Evolutionary conservation across 2,888 invertebrate species (phyloP).

Genomic region (Rhingia campestris): DNA sequence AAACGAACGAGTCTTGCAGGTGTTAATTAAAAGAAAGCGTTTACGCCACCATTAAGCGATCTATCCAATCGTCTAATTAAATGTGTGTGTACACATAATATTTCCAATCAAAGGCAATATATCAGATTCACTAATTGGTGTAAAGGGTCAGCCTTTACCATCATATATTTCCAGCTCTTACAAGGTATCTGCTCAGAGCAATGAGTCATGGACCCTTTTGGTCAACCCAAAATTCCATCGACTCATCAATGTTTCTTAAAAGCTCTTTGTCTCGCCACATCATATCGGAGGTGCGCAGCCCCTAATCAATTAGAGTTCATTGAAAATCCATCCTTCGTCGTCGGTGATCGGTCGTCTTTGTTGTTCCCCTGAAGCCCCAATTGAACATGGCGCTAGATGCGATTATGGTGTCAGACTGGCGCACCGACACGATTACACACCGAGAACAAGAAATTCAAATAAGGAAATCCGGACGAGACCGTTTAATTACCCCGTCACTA

Average conservation of each 20-base stretch:
- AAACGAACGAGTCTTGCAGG: conserved; percentile 24
- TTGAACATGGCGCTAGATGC: conserved; percentile 45
- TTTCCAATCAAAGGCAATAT: conserved; percentile 20
- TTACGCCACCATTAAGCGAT: conserved; percentile 33
- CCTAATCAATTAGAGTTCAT: conserved; percentile 53
- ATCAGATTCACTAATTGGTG: conserved; percentile 56
- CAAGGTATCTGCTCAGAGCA: background rate
- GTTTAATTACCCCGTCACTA: conserved; percentile 69
- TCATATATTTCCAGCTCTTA: conserved; percentile 11
- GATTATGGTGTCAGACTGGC: conserved; percentile 56
- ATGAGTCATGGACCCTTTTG: conserved; percentile 21
- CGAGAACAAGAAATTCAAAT: conserved; percentile 36
- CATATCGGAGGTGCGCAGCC: background rate
- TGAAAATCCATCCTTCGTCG: conserved; percentile 38
- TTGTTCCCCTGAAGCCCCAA: conserved; percentile 14
- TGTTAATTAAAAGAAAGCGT: conserved; percentile 40
- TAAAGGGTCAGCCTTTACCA: conserved; percentile 51
- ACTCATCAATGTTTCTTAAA: conserved; percentile 41
- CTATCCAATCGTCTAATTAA: conserved; percentile 22
- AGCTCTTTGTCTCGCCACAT: conserved; percentile 40
- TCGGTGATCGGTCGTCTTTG: conserved; percentile 16
- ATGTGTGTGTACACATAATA: conserved; percentile 7
- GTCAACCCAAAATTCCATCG: conserved; percentile 32
- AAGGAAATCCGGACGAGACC: conserved; percentile 30
- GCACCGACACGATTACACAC: conserved; percentile 25